A percentile compares a stretch with the other conserved stretches of the same genome.
These are phyloP conservation scores for Arenicola marina DNA, from an alignment of 2,888 invertebrate genomes.

Conservation along the genomic window DNA sequence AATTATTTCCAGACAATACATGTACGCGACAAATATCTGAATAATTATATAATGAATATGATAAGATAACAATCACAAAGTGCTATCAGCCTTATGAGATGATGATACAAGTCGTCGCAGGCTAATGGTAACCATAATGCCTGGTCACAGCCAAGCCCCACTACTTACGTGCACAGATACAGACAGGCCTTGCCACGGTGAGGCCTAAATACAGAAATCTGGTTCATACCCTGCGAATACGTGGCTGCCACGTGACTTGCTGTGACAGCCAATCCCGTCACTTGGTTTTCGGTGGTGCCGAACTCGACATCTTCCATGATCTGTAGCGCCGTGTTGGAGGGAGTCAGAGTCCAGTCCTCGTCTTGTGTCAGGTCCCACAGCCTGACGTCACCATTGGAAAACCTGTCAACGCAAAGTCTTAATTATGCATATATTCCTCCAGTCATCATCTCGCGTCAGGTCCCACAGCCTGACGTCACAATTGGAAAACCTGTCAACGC, in stretches of 20 bases:
- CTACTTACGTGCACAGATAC: too few relatives aligned
- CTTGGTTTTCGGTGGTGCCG: conserved; percentile 43
- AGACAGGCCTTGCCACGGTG: too few relatives aligned
- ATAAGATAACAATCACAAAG: too few relatives aligned
- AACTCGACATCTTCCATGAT: conserved; percentile 40
- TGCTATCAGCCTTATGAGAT: too few relatives aligned
- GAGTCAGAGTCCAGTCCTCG: conserved; percentile 42
- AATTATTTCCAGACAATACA: too few relatives aligned
- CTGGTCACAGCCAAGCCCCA: too few relatives aligned
- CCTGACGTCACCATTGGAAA: conserved; percentile 50
- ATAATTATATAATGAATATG: too few relatives aligned
- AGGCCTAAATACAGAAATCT: too few relatives aligned
- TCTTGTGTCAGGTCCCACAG: conserved; percentile 45
- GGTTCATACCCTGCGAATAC: conserved; percentile 54
- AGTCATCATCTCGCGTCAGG: conserved; percentile 32
- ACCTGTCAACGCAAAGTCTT: conserved; percentile 35
- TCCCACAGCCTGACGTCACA: conserved; percentile 52
- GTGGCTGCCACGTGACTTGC: conserved; percentile 41
- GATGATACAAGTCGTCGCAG: too few relatives aligned
- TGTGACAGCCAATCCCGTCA: conserved; percentile 39
- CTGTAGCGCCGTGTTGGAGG: conserved; percentile 46
- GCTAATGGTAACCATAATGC: too few relatives aligned
- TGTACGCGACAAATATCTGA: too few relatives aligned
- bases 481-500: conserved; percentile 45
- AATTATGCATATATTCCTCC: background rate